Evolutionary conservation across 2,888 invertebrate species (phyloP), one percentile per base, ranked within the genome.

Genomic region (Nymphalis urticae): DNA sequence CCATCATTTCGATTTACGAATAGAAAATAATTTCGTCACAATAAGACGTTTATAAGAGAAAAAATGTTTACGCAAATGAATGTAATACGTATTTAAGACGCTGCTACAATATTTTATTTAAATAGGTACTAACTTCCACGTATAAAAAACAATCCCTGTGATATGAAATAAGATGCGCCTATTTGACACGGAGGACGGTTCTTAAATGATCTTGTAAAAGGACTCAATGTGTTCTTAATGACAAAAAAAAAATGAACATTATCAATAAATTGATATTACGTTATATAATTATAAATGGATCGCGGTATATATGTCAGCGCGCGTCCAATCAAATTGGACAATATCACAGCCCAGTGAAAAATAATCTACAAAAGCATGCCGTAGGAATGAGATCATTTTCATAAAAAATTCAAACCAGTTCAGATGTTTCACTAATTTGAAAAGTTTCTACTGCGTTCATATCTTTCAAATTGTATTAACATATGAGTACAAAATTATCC

Each of bases 261-360:
- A 42, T 13, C 13, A 42, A 42, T 42, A 42, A 13, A 42, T 42
- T 13, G 42, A 19, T 50, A 50, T 50, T 50, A 19, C 50, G 50
- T n/a, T n/a, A 50, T 50, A 19, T 27, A 17, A 24, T 58, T 58
- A n/a, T 27, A 48, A 48, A 4, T 24, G 21, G 17, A 61, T 19
- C 48, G 53, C 27, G 27, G 8, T 48, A 10, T 32, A 61, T 27
- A 42, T 51, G 51, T 19, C 42, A 36, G 19, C 13, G 53, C n/a
- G 42, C 10, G 53, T 54, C 42, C 62, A 67, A 62, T 42, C 21
- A 48, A 56, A 67, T 50, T 67, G 50, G 36, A 62, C 56, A 62
- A 50, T 62, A 62, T 62, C 66, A 67, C 61, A 67, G 61, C 62
- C 61, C 62, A 62, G 48, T 27, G 27, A 67, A 65, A 56, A 58